Percentiles rank a stretch among this genome's conserved stretches.
Evolutionary conservation across 2,113 vertebrate species (phyloP).

Genomic region (Sinocyclocheilus grahami): DNA sequence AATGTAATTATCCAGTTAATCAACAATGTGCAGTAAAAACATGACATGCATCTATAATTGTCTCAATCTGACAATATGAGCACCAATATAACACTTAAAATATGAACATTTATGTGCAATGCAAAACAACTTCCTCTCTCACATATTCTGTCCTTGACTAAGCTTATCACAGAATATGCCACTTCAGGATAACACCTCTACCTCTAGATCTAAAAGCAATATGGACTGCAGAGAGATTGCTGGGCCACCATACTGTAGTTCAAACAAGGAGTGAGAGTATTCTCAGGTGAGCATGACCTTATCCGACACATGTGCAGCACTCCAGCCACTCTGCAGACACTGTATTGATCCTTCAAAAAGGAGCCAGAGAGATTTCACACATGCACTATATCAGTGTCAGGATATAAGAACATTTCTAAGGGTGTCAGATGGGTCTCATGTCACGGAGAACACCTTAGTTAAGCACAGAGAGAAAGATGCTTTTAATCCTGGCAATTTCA

Average conservation of each 20-base stretch:
- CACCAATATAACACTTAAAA: no score
- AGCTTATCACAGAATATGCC: neutral
- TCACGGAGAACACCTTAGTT: neutral
- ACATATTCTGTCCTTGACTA: neutral
- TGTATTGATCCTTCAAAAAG: neutral
- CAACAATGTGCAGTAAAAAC: conserved; percentile 7
- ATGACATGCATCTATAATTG: neutral
- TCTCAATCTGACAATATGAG: neutral
- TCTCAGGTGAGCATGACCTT: neutral
- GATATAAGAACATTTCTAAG: neutral
- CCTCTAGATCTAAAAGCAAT: neutral
- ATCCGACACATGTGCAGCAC: neutral
- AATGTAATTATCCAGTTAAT: conserved; percentile 3
- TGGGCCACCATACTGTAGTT: neutral
- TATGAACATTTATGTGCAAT: neutral
- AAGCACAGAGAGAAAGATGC: neutral
- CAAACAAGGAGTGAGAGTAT: neutral
- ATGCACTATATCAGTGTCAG: neutral
- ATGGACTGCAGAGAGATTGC: neutral
- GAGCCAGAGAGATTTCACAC: conserved; percentile 16
- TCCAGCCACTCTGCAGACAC: neutral
- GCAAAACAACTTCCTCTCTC: neutral
- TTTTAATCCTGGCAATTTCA: neutral
- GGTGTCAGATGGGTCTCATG: neutral
- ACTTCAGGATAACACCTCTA: neutral